Evolutionary conservation across 2,888 invertebrate genomes (phyloP).

Genomic region (Timandra comae): DNA sequence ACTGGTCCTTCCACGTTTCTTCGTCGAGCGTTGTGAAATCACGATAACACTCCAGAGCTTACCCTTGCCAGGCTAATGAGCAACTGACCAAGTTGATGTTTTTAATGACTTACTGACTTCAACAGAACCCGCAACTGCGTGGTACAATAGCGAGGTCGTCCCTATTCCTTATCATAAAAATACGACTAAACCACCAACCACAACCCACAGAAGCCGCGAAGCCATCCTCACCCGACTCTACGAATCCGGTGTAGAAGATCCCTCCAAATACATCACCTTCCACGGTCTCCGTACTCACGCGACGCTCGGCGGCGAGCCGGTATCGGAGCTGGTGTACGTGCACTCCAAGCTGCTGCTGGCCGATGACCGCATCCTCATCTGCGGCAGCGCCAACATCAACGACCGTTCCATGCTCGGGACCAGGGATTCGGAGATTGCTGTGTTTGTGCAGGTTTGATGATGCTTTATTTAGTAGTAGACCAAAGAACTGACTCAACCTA

Average conservation of each 20-base stretch:
- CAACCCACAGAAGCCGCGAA: constrained; percentile 85
- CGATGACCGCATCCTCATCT: constrained; percentile 93
- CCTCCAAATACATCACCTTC: constrained; percentile 91
- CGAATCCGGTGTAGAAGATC: constrained; percentile 86
- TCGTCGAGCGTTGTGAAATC: too few species aligned
- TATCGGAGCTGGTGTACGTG: constrained; percentile 97
- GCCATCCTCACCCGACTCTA: constrained; percentile 87
- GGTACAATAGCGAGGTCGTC: too few species aligned
- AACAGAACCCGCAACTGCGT: too few species aligned
- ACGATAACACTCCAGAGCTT: too few species aligned
- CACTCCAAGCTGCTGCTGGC: constrained; percentile 97
- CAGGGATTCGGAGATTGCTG: constrained; percentile 95
- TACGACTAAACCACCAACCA: too few species aligned
- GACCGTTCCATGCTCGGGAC: constrained; percentile 96
- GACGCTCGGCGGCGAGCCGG: constrained; percentile 84
- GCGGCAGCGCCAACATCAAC: constrained; percentile 99
- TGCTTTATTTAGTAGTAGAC: not conserved
- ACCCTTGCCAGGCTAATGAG: too few species aligned
- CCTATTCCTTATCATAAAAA: too few species aligned
- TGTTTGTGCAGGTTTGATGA: constrained; percentile 85
- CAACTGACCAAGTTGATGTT: too few species aligned
- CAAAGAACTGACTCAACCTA: too few species aligned
- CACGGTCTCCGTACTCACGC: constrained; percentile 92
- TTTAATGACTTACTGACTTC: too few species aligned
- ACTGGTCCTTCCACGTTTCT: too few species aligned